These are phyloP conservation scores for Phaetusa simplex DNA, from an alignment of 2,113 vertebrate genomes.

Conservation along the genomic window DNA sequence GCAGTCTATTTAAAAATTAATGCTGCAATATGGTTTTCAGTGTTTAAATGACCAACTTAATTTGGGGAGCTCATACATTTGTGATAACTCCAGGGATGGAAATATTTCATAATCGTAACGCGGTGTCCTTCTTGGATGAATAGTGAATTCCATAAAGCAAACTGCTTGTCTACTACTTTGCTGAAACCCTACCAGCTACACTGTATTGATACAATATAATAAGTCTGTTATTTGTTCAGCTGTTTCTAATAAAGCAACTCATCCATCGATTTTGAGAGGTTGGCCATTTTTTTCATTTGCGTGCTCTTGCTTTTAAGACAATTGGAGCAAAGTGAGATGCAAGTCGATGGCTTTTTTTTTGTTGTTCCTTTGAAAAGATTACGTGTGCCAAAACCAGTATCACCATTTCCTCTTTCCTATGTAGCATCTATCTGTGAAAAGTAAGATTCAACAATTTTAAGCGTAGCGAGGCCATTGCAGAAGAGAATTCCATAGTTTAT, in stretches of 20 bases:
- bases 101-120: constrained; percentile 47
- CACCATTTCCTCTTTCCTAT: background rate
- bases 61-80: constrained; percentile 31
- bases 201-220: background rate
- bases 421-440: background rate
- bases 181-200: background rate
- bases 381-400: background rate
- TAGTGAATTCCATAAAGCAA: constrained; percentile 35
- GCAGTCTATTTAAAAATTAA: constrained; percentile 26
- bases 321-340: constrained; percentile 23
- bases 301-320: constrained; percentile 26
- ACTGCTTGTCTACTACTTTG: background rate
- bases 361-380: background rate
- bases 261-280: constrained; percentile 25
- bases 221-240: background rate
- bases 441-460: background rate
- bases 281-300: background rate
- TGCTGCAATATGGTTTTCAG: constrained; percentile 25
- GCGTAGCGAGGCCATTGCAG: background rate
- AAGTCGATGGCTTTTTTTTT: background rate
- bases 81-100: constrained; percentile 27
- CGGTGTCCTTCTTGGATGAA: constrained; percentile 5
- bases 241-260: constrained; percentile 27
- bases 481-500: background rate
- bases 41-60: constrained; percentile 25